phyloP scores from a whole-genome alignment of 2,797 vertebrate species.

The Amblyraja radiata region DNA sequence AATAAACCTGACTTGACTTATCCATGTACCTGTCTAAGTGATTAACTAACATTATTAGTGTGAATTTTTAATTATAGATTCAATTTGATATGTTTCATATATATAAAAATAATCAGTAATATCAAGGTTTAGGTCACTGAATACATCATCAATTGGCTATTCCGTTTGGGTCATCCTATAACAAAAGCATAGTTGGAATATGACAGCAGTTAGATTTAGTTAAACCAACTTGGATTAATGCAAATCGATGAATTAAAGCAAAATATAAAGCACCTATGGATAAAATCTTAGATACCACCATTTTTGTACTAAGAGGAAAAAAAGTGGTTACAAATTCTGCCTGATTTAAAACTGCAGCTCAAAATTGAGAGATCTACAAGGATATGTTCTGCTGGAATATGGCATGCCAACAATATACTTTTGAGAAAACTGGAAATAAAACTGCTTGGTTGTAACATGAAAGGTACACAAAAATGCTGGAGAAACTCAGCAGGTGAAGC shows the following conservation, averaged over 20 bases:
- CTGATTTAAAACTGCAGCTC: neutral
- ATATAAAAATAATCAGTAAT: neutral
- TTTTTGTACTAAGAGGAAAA: neutral
- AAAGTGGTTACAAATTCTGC: neutral
- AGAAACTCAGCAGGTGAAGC: no score
- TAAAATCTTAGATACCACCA: neutral
- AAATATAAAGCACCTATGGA: neutral
- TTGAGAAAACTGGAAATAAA: neutral
- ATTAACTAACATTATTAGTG: no score
- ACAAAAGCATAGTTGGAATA: neutral
- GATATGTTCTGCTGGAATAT: neutral
- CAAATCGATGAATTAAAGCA: conserved; percentile 1
- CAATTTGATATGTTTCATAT: no score
- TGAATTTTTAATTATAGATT: no score
- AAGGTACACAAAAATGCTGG: no score
- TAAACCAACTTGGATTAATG: neutral
- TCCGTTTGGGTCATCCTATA: neutral
- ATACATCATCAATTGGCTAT: neutral
- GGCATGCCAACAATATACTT: neutral
- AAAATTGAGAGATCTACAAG: neutral
- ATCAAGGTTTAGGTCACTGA: neutral
- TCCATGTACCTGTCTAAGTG: no score
- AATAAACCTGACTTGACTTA: no score
- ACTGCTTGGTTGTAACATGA: neutral
- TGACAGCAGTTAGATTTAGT: neutral